A percentile compares a stretch with the other conserved stretches of the same genome.
These are phyloP conservation scores for Xenopus tropicalis DNA, from an alignment of 2,113 vertebrate species.

Conservation along the genomic window UCB_Xtro_10.0 CM004443.2:211910001-211910500, in stretches of 20 bases:
- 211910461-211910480: slow-evolving; percentile 74
- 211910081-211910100: slow-evolving; percentile 79
- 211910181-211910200: too few species aligned
- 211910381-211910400: slow-evolving; percentile 68
- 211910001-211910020: slow-evolving; percentile 67
- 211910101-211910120: slow-evolving; percentile 75
- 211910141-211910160: slow-evolving; percentile 77
- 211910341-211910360: slow-evolving; percentile 60
- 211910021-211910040: slow-evolving; percentile 85
- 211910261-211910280: slow-evolving; percentile 78
- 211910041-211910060: slow-evolving; percentile 72
- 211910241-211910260: slow-evolving; percentile 16
- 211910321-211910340: slow-evolving; percentile 63
- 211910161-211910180: slow-evolving; percentile 80
- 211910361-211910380: slow-evolving; percentile 59
- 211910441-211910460: slow-evolving; percentile 74
- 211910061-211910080: slow-evolving; percentile 72
- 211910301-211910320: slow-evolving; percentile 71
- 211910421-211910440: slow-evolving; percentile 68
- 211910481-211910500: slow-evolving; percentile 3
- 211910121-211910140: slow-evolving; percentile 73
- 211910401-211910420: slow-evolving; percentile 69
- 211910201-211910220: too few species aligned
- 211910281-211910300: slow-evolving; percentile 70
- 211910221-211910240: too few species aligned